Evolutionary conservation across 2,113 vertebrate genomes (phyloP).

Genomic region (Sorex araneus): DNA sequence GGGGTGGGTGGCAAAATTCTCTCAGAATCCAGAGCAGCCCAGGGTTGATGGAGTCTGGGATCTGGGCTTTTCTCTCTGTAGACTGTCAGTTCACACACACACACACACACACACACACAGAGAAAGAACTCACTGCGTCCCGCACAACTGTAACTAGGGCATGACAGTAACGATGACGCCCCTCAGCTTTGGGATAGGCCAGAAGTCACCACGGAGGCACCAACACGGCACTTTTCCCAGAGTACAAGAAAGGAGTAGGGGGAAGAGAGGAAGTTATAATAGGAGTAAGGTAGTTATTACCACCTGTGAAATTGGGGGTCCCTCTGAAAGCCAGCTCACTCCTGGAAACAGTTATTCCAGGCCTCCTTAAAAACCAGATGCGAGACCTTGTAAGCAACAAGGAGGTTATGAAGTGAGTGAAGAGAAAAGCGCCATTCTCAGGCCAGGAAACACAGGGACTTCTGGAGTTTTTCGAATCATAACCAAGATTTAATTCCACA

Average conservation of each 20-base stretch:
- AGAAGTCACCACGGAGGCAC: slow-evolving; percentile 38
- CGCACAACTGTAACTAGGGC: slow-evolving; percentile 4
- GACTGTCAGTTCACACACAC: slow-evolving; percentile 46
- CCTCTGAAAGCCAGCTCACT: slow-evolving; percentile 49
- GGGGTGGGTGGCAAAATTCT: slow-evolving; percentile 49
- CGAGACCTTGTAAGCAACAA: slow-evolving; percentile 51
- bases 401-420: background rate
- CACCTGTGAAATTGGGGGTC: slow-evolving; percentile 53
- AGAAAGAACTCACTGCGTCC: background rate
- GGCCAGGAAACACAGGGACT: slow-evolving; percentile 57
- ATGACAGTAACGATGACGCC: slow-evolving; percentile 30
- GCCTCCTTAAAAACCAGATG: slow-evolving; percentile 42
- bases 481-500: slow-evolving; percentile 64
- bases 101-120: slow-evolving; percentile 39
- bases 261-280: background rate
- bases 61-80: background rate
- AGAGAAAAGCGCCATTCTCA: slow-evolving; percentile 60
- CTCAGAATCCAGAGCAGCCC: slow-evolving; percentile 63
- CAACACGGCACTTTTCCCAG: slow-evolving; percentile 28
- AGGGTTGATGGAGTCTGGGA: slow-evolving; percentile 8
- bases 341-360: slow-evolving; percentile 56
- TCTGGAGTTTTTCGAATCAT: slow-evolving; percentile 63
- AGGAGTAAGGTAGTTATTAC: slow-evolving; percentile 14
- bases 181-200: slow-evolving; percentile 30
- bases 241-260: background rate